Evolutionary conservation across 2,797 vertebrate genomes (phyloP).

Genomic region (Thamnophis elegans): DNA sequence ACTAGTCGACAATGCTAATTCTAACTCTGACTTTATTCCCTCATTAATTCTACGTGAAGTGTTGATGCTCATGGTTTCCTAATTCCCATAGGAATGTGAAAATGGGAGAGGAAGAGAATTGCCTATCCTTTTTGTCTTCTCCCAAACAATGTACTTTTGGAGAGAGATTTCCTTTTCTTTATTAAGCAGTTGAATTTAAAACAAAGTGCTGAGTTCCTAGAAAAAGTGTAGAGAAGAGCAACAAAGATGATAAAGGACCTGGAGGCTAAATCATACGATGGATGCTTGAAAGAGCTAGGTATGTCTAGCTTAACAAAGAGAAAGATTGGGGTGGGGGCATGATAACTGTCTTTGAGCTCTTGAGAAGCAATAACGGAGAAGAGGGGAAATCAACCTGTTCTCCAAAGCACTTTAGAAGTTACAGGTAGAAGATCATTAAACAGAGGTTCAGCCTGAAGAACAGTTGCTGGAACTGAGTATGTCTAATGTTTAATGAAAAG

Average conservation of each 20-base stretch:
- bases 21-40: neutral
- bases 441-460: neutral
- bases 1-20: no score
- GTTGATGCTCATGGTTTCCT: neutral
- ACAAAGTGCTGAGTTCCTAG: no score
- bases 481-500: no score
- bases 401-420: neutral
- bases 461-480: no score
- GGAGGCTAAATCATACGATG: no score
- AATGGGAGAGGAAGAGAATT: neutral
- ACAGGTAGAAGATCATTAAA: neutral
- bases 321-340: no score
- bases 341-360: neutral
- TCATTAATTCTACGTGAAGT: neutral
- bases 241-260: no score
- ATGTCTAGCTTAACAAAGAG: no score
- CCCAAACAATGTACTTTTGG: neutral
- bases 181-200: neutral
- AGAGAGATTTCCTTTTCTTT: neutral
- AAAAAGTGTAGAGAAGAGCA: no score
- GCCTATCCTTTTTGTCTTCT: neutral
- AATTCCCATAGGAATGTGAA: neutral
- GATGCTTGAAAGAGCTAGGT: no score
- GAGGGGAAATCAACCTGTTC: neutral
- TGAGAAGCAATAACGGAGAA: neutral